Percentiles rank a stretch among this genome's conserved stretches.
These are phyloP conservation scores for Haliclona indistincta DNA, from an alignment of 37 sponge, comb jelly and placozoan genomes.

Conservation along the genomic window DNA sequence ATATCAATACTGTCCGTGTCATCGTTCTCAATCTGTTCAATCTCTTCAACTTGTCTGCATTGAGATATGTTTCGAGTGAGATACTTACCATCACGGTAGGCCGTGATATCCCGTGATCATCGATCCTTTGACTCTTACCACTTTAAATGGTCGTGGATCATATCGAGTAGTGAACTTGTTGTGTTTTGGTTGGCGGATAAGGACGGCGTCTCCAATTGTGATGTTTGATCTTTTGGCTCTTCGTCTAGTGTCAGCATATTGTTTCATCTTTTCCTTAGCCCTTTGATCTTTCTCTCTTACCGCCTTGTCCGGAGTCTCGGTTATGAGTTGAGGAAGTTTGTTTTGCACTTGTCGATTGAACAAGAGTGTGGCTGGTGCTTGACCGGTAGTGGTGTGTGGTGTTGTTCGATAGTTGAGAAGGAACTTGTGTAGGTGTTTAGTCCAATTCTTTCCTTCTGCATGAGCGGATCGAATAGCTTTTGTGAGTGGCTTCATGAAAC, in stretches of 20 bases:
- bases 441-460: constrained; percentile 43
- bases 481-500: constrained; percentile 56
- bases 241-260: no score
- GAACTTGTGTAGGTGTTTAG: constrained; percentile 28
- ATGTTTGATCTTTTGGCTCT: constrained; percentile 6
- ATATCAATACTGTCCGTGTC: not conserved
- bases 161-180: constrained; percentile 41
- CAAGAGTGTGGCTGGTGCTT: constrained; percentile 18
- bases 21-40: not conserved
- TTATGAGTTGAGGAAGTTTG: constrained; percentile 27
- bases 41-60: constrained; percentile 30
- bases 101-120: constrained; percentile 59
- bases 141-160: constrained; percentile 38
- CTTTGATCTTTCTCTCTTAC: constrained; percentile 15
- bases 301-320: not conserved
- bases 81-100: constrained; percentile 20
- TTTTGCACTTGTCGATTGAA: constrained; percentile 30
- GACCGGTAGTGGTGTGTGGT: constrained; percentile 33
- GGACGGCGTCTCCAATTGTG: constrained; percentile 39
- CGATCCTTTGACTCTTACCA: constrained; percentile 24
- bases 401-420: constrained; percentile 47
- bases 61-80: constrained; percentile 34
- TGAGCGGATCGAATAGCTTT: constrained; percentile 38
- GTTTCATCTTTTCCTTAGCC: constrained; percentile 42
- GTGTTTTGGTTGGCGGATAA: constrained; percentile 26